Base-by-base conservation (phyloP, 2,888 invertebrate genomes). In the Rhabditoides inermis region DNA sequence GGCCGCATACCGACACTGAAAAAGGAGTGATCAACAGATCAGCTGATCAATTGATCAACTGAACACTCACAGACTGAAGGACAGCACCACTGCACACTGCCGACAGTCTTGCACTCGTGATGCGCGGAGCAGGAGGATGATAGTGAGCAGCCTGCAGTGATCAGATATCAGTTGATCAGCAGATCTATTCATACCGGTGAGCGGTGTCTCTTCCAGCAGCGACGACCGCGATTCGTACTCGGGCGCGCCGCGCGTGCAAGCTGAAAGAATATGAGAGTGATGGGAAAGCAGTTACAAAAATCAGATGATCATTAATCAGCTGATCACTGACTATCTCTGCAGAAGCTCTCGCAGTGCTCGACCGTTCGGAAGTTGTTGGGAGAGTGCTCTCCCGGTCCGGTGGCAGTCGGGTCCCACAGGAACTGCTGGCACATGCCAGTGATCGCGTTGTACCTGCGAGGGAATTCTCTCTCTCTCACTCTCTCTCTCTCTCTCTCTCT, bases 331-430 rank as follows among this genome's bases (percentile, higher is more conserved):
- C 64, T 53, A 51, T 67, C 65, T 46, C 66, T 49, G 39, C 68
- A 68, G 52, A 59, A 68, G 32, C 63, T 61, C 47, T 65, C 65
- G 52, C 68, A 68, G 30, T 68, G 68, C 32, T 65, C 66, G 1
- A 65, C 61, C 4, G 68, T 68, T 48, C 65, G 36, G 45, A 68
- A 68, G 42, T 68, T 68, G 51, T 68, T 68, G 20, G 68, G 66
- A 4, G 66, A 66, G 40, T 68, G 68, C 27, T 68, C 68, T 37
- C 65, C 65, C 0, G 64, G 50, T 12, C 65, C 66, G 23, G 55
- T 36, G 12, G 68, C 68, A 10, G 60, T 59, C 20, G 66, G 68
- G 58, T 68, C 68, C 68, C 68, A 68, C 18, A 68, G 55, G 49
- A 68, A 68, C 35, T 68, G 68, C 39, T 66, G 66, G 37, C 68